Evolutionary conservation across 2,888 invertebrate genomes (phyloP), one percentile per base, ranked within the genome.

Genomic region (Lithophane socia): DNA sequence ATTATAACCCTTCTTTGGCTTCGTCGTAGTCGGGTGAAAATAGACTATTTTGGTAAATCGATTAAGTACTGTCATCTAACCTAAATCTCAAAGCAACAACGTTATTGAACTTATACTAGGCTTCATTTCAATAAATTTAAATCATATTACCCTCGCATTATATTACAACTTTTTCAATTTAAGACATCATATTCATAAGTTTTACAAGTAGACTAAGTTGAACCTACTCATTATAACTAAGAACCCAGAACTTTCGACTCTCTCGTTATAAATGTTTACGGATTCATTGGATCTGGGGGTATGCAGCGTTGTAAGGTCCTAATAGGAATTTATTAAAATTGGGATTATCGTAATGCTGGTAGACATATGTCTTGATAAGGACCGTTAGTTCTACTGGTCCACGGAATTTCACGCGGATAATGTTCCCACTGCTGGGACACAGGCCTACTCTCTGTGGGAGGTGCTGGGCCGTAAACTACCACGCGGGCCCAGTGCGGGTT

Each of bases 111-210:
- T 12, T 18, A 18, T 8, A 42, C 24, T 42, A 9, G 16, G 7
- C 24, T 9, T 21, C 5, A 37, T 49, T 58, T 74, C 12, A 52
- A 58, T 16, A 49, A 24, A 75, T 61, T 61, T 0, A 44, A 75
- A 37, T 47, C 37, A 4, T 44, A 63, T 70, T 49, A 42, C 70
- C n/a, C 37, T 47, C 37, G 24, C 16, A 67, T 66, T 47, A 60
- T 13, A 61, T 42, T 54, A 12, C 0, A 67, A 82, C 60, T 82
- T 82, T 75, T 83, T 82, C 84, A 76, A 84, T 80, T 52, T 54
- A 24, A 69, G 44, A 21, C 29, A n/a, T 54, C 29, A n/a, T 54
- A 64, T 60, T 56, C 18, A 44, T 56, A 71, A 84, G 63, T 80
- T 75, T 42, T n/a, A 60, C 42, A 71, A 63, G 52, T 5, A 56